Percentiles rank a stretch among this genome's conserved stretches.
These are phyloP conservation scores for Amphipoea oculea DNA, from an alignment of 2,888 invertebrate genomes.

Conservation along the genomic window DNA sequence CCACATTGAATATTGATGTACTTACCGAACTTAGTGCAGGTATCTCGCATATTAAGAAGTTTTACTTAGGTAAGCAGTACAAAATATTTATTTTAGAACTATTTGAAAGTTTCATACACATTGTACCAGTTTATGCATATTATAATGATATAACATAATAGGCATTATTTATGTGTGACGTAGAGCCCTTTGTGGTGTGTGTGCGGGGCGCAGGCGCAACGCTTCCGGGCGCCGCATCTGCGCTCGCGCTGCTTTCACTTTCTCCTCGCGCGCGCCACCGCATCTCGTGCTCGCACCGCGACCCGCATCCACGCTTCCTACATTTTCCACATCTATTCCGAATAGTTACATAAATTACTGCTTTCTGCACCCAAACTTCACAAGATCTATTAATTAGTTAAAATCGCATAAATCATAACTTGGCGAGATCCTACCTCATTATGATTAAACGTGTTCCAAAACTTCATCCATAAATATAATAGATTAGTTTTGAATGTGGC, in stretches of 20 bases:
- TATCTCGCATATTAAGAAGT: slow-evolving; percentile 34
- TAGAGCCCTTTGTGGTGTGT: slow-evolving; percentile 81
- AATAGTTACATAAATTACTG: slow-evolving; percentile 75
- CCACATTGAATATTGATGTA: background rate
- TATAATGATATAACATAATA: slow-evolving; percentile 54
- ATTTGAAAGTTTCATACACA: slow-evolving; percentile 10
- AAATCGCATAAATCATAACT: slow-evolving; percentile 43
- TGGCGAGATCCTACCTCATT: slow-evolving; percentile 44
- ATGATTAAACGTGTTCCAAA: slow-evolving; percentile 56
- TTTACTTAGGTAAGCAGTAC: slow-evolving; percentile 54
- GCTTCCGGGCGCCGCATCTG: slow-evolving; percentile 89
- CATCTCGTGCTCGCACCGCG: slow-evolving; percentile 81
- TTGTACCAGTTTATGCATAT: slow-evolving; percentile 28
- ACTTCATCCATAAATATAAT: slow-evolving; percentile 72
- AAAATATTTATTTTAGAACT: slow-evolving; percentile 22
- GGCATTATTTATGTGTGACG: slow-evolving; percentile 68
- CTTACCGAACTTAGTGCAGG: slow-evolving; percentile 12
- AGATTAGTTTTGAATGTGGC: slow-evolving; percentile 79
- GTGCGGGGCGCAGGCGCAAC: slow-evolving; percentile 77
- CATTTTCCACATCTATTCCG: slow-evolving; percentile 81
- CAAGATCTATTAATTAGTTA: slow-evolving; percentile 40
- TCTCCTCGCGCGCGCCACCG: slow-evolving; percentile 82
- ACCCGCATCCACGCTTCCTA: slow-evolving; percentile 81
- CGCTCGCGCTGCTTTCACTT: slow-evolving; percentile 89
- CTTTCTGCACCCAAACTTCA: slow-evolving; percentile 46